These are phyloP conservation scores for Tholera decimalis DNA, from an alignment of 2,888 invertebrate genomes.

Conservation along the genomic window DNA sequence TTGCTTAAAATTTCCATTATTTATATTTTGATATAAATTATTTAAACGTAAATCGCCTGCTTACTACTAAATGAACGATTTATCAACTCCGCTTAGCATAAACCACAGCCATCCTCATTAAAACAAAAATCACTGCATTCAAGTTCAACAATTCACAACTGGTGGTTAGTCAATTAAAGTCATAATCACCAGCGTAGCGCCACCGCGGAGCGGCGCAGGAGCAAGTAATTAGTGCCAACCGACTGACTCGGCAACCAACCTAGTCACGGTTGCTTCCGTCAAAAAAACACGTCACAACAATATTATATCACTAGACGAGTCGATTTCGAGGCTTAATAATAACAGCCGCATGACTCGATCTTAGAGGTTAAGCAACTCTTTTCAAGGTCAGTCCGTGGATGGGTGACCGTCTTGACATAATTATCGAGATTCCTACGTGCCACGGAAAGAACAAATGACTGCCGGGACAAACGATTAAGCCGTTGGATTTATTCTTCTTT, in stretches of 20 bases:
- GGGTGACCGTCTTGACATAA: no score
- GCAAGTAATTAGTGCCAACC: constrained; percentile 61
- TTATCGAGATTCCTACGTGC: no score
- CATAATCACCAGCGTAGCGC: constrained; percentile 63
- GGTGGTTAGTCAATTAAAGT: constrained; percentile 63
- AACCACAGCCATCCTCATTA: constrained; percentile 18
- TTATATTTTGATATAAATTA: neutral
- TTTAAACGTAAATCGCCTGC: neutral
- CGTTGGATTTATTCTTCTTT: no score
- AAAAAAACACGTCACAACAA: constrained; percentile 66
- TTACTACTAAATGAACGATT: neutral
- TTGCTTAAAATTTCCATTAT: neutral
- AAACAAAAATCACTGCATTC: constrained; percentile 48
- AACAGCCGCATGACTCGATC: no score
- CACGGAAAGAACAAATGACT: no score
- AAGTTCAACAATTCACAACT: constrained; percentile 53
- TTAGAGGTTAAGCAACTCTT: no score
- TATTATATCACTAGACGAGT: constrained; percentile 53
- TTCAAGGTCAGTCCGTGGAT: no score
- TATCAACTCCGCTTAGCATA: constrained; percentile 4
- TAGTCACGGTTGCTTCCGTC: constrained; percentile 64
- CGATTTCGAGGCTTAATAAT: no score
- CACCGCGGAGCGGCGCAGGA: constrained; percentile 52
- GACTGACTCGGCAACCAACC: constrained; percentile 57
- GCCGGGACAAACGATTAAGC: no score